A percentile compares a stretch with the other conserved stretches of the same genome.
phyloP scores from a whole-genome alignment of 2,888 invertebrate genomes.

The Tetropium fuscum region DNA sequence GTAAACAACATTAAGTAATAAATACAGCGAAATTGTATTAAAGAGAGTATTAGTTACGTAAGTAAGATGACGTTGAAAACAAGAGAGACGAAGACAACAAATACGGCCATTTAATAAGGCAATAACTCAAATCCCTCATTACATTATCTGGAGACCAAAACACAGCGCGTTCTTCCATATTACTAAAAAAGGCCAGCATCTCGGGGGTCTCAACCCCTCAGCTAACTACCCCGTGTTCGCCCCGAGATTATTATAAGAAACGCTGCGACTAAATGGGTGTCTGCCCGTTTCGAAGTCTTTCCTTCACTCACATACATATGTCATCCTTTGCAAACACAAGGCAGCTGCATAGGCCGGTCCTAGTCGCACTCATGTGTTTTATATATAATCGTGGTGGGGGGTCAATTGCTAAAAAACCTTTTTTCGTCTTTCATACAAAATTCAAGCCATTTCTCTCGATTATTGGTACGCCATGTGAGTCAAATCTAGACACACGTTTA shows the following conservation, averaged over 20 bases:
- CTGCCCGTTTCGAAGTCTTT: conserved; percentile 53
- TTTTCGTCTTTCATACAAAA: conserved; percentile 65
- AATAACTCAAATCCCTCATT: conserved; percentile 62
- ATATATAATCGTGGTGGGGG: conserved; percentile 63
- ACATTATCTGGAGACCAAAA: conserved; percentile 60
- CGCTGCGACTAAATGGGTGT: conserved; percentile 64
- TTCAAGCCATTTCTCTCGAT: conserved; percentile 66
- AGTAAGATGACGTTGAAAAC: conserved; percentile 33
- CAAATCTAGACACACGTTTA: conserved; percentile 59
- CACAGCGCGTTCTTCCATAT: conserved; percentile 57
- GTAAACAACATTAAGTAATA: conserved; percentile 18
- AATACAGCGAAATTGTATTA: conserved; percentile 4
- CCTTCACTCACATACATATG: conserved; percentile 41
- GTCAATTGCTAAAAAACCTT: conserved; percentile 65
- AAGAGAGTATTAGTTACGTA: conserved; percentile 23
- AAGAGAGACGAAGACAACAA: conserved; percentile 38
- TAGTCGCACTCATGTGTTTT: conserved; percentile 54
- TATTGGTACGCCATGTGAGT: conserved; percentile 61
- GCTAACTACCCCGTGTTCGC: conserved; percentile 56
- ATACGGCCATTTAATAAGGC: conserved; percentile 59
- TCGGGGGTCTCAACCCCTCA: conserved; percentile 44
- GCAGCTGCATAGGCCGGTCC: conserved; percentile 11
- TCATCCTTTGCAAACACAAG: background rate
- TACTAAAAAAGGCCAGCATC: conserved; percentile 55
- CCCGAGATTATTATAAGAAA: conserved; percentile 65